Evolutionary conservation across 2,797 vertebrate species (phyloP), one percentile per base, ranked within the genome.

Genomic region (Myiothlypis chrysogaster): DNA sequence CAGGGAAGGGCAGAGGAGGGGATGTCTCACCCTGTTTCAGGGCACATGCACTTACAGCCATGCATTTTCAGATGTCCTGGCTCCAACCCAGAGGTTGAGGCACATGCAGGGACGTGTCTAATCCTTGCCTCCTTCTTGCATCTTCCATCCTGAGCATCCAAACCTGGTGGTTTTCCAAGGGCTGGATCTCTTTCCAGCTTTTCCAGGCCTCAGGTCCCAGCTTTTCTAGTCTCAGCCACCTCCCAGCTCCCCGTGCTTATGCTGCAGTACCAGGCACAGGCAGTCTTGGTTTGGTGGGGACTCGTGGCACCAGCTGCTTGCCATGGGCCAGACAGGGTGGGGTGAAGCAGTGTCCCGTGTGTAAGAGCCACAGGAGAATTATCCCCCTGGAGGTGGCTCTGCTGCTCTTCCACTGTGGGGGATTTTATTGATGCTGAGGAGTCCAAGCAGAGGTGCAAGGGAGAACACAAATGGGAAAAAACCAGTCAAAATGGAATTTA

Each of bases 71-170:
- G 44, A 35, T n/a, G 10, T 86, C 21, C 43, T 79, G 61, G 59
- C 41, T 84, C 41, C 61, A 52, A 3, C 4, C 2, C 25, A 66
- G 52, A 57, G 39, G 28, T 1, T 59, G 49, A 82, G 27, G n/a
- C 7, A 1, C 22, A 19, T 10, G 3, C 0, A 0, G 39, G 9
- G 24, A n/a, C 17, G 23, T 6, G 10, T 52, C 61, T 44, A 63
- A 83, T 18, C 32, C 8, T 9, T 70, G 60, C 3, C 18, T 87
- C 14, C 52, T 87, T 57, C 50, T 61, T 43, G 34, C 2, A 18
- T 7, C 10, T 79, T 76, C 50, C 43, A 76, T 37, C 32, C 43
- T 39, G 18, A 53, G 5, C 63, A 83, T 50, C 17, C 43, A 69
- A 83, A 57, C 6, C 10, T 0, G 1, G 34, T 35, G 66, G 10